Conservation (phyloP, 2,113 vertebrate species). For the cattle (Bos taurus) region DNA sequence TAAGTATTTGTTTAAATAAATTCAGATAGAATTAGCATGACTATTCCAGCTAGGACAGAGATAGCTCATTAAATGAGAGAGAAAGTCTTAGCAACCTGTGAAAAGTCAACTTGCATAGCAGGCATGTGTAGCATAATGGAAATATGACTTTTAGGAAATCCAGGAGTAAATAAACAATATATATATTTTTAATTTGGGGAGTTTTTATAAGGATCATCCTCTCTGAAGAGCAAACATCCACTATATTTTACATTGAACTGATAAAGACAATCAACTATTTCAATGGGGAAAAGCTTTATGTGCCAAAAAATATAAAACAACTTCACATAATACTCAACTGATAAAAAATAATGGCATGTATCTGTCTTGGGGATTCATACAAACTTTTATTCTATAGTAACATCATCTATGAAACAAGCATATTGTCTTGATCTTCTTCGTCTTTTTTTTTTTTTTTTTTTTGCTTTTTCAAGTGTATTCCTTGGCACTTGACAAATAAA, state of each 20-base stretch:
- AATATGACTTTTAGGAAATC: not conserved
- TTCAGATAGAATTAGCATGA: not conserved
- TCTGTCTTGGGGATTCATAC: not conserved
- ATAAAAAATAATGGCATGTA: not conserved
- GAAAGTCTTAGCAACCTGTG: not conserved
- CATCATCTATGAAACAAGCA: not conserved
- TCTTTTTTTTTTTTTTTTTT: not conserved
- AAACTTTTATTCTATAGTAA: not conserved
- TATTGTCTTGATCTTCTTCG: not conserved
- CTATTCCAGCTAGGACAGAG: not conserved
- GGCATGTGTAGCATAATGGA: not conserved
- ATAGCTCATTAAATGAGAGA: not conserved
- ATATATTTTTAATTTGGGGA: not conserved
- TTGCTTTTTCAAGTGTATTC: not conserved
- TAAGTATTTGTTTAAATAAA: not conserved
- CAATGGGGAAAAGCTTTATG: not conserved
- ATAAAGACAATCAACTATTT: not conserved
- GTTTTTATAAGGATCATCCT: not conserved
- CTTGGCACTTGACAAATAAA: not conserved
- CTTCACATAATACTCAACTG: not conserved
- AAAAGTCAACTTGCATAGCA: not conserved
- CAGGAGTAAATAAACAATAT: not conserved
- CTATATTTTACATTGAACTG: not conserved
- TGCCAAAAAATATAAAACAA: not conserved
- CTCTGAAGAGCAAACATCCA: not conserved